These are phyloP conservation scores for Bubo scandiacus DNA, from an alignment of 2,113 vertebrate species.

Conservation along the genomic window DNA sequence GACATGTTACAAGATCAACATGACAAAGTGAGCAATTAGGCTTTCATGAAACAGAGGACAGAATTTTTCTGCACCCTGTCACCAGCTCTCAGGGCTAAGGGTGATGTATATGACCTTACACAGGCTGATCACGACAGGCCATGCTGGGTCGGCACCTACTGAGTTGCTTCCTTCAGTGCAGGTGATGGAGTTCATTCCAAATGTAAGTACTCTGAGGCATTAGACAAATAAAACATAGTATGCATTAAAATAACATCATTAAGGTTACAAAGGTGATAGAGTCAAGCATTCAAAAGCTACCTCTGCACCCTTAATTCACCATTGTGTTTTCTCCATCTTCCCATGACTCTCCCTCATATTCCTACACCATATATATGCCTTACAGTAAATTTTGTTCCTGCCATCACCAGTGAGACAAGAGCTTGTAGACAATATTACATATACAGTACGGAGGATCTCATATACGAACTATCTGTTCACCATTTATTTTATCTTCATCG, in stretches of 20 bases:
- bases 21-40: slow-evolving; percentile 43
- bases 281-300: background rate
- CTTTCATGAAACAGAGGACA: background rate
- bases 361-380: background rate
- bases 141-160: background rate
- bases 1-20: background rate
- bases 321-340: background rate
- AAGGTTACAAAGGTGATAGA: slow-evolving; percentile 11
- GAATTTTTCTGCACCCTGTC: background rate
- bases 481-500: background rate
- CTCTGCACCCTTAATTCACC: background rate
- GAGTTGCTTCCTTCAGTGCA: slow-evolving; percentile 9
- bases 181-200: slow-evolving; percentile 51
- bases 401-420: background rate
- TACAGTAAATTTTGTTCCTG: background rate
- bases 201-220: slow-evolving; percentile 36
- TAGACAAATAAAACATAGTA: slow-evolving; percentile 30
- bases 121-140: slow-evolving; percentile 4
- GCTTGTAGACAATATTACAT: background rate
- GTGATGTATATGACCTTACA: background rate
- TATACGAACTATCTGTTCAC: background rate
- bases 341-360: background rate
- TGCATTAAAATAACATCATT: slow-evolving; percentile 28
- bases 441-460: background rate
- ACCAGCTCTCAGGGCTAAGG: background rate